Percentiles rank a stretch among this genome's conserved stretches.
These are phyloP conservation scores for Porites evermanni DNA, from an alignment of 92 coral and sea anemone genomes.

Conservation along the genomic window DNA sequence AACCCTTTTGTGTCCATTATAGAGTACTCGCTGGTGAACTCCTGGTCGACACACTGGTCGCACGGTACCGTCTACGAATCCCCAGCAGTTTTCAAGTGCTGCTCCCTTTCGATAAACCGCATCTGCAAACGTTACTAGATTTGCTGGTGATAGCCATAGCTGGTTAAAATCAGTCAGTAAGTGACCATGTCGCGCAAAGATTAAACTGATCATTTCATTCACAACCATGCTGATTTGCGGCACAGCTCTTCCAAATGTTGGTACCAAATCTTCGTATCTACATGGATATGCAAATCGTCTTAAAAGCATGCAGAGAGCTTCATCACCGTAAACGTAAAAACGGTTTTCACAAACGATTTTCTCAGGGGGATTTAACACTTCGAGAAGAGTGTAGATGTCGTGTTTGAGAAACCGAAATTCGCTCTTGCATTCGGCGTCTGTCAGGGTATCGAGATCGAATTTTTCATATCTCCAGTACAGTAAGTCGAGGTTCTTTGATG, in stretches of 20 bases:
- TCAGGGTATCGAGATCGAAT: slow-evolving; percentile 39
- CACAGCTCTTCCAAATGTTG: slow-evolving; percentile 22
- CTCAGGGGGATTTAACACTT: neutral
- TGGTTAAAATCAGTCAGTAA: slow-evolving; percentile 2
- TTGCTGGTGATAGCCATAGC: slow-evolving; percentile 20
- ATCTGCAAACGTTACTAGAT: neutral
- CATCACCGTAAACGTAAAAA: slow-evolving; percentile 12
- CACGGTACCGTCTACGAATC: slow-evolving; percentile 25
- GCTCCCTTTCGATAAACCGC: slow-evolving; percentile 10
- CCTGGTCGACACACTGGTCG: slow-evolving; percentile 14
- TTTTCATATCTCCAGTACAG: slow-evolving; percentile 47
- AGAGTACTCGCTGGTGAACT: neutral
- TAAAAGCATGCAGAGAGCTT: slow-evolving; percentile 18
- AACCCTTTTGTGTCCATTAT: too few species aligned
- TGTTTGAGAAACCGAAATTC: neutral
- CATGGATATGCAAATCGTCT: slow-evolving; percentile 6
- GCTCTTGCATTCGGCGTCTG: neutral
- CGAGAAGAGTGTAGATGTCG: neutral
- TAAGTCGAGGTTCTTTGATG: slow-evolving; percentile 31
- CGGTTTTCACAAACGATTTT: neutral
- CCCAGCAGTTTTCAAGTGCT: slow-evolving; percentile 29
- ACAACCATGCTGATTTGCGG: slow-evolving; percentile 28
- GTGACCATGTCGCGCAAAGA: neutral
- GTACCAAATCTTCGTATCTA: slow-evolving; percentile 13
- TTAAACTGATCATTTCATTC: slow-evolving; percentile 1